phyloP scores from a whole-genome alignment of 2,797 vertebrate species.

The Peromyscus aztecus region DNA sequence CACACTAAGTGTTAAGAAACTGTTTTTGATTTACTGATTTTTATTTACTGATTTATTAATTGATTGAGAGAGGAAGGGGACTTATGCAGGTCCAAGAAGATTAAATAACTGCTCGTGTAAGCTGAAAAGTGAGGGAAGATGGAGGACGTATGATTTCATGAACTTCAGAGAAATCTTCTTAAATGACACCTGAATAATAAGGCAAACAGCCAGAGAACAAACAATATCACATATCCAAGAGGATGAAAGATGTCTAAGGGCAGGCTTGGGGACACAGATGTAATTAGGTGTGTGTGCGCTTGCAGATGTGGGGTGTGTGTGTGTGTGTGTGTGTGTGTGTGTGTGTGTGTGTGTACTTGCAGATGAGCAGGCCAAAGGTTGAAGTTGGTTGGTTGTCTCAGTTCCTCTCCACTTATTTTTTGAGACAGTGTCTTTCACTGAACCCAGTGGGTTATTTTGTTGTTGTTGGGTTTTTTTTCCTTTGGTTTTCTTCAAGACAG shows the following conservation, averaged over 20 bases:
- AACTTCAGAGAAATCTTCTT: not conserved
- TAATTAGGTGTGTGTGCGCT: not conserved
- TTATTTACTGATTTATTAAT: not conserved
- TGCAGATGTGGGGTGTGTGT: no score
- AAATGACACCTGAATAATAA: not conserved
- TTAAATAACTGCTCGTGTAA: not conserved
- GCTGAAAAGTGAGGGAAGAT: not conserved
- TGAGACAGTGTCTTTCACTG: not conserved
- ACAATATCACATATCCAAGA: not conserved
- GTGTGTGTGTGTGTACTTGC: not conserved
- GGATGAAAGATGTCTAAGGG: not conserved
- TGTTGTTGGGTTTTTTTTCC: no score
- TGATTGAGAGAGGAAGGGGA: not conserved
- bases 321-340: no score
- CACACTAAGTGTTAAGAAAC: not conserved
- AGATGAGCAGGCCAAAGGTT: no score
- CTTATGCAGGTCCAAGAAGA: not conserved
- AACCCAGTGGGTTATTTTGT: not conserved
- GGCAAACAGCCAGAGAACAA: not conserved
- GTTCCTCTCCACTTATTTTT: not conserved
- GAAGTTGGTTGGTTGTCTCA: not conserved
- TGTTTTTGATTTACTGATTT: no score
- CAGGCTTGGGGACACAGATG: not conserved
- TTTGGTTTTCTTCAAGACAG: no score
- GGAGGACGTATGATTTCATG: not conserved